Conservation (phyloP, 2,797 vertebrate species). For the Myripristis murdjan region DNA sequence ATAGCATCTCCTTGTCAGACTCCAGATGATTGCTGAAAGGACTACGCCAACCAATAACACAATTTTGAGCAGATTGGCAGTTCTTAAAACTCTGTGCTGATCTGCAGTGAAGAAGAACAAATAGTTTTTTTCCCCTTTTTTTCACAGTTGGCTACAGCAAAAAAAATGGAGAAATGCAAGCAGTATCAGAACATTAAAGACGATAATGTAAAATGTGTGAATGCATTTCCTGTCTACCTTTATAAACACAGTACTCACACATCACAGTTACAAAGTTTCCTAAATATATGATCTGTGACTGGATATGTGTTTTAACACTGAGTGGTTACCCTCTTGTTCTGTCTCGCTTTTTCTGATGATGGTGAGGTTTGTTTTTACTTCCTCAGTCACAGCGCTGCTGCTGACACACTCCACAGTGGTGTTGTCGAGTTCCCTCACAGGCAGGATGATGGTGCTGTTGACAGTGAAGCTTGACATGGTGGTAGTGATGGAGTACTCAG, state of each 20-base stretch:
- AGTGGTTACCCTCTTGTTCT: background rate
- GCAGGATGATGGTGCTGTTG: constrained; percentile 40
- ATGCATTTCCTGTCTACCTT: too few species aligned
- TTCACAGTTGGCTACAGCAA: background rate
- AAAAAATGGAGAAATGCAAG: too few species aligned
- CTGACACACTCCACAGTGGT: constrained; percentile 46
- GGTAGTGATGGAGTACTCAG: constrained; percentile 26
- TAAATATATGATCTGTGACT: background rate
- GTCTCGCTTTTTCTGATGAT: rapidly evolving
- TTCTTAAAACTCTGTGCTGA: rapidly evolving
- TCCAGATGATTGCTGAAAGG: constrained; percentile 52
- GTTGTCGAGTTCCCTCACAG: background rate
- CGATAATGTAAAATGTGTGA: too few species aligned
- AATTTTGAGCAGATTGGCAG: background rate
- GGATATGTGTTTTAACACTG: background rate
- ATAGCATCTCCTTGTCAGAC: constrained; percentile 34
- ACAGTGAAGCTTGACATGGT: constrained; percentile 15
- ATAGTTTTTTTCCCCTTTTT: background rate
- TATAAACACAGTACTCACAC: too few species aligned
- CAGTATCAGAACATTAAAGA: too few species aligned
- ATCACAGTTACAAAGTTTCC: background rate
- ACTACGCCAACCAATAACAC: constrained; percentile 63
- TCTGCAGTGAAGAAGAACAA: constrained; percentile 11
- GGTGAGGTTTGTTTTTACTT: constrained; percentile 24
- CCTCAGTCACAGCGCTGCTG: background rate